Conservation (phyloP, 2,888 invertebrate genomes). For the Drosophila conformis region DNA sequence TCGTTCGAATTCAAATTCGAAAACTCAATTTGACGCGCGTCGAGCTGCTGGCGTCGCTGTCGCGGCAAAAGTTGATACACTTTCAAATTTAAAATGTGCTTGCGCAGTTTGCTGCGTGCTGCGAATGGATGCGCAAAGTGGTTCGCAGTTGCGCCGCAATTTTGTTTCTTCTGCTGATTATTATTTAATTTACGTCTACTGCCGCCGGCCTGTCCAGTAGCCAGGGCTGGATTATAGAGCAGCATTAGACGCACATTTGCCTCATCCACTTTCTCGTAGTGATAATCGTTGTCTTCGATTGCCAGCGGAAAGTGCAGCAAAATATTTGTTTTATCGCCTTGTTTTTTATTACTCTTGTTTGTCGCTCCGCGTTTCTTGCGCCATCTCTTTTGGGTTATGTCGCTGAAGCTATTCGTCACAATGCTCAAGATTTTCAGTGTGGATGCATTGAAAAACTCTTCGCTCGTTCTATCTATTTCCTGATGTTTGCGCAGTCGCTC, state of each 20-base stretch:
- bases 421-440: constrained; percentile 74
- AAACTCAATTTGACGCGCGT: constrained; percentile 82
- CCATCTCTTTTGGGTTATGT: constrained; percentile 44
- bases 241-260: constrained; percentile 82
- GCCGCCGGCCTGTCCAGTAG: constrained; percentile 4
- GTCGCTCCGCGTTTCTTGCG: constrained; percentile 30
- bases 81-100: constrained; percentile 74
- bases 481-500: constrained; percentile 77
- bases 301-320: constrained; percentile 69
- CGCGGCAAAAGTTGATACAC: constrained; percentile 76
- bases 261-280: constrained; percentile 78
- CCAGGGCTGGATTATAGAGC: constrained; percentile 76
- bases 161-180: constrained; percentile 17
- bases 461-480: not conserved
- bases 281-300: constrained; percentile 45
- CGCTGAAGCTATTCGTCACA: constrained; percentile 60
- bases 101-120: constrained; percentile 12
- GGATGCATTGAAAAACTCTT: constrained; percentile 5
- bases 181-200: constrained; percentile 21
- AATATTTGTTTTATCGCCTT: constrained; percentile 59
- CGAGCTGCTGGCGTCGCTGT: constrained; percentile 80
- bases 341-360: not conserved
- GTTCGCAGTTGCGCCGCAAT: constrained; percentile 5
- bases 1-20: constrained; percentile 61
- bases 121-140: not conserved